Conservation (phyloP, 64 coral and sea anemone genomes). For the Pachyseris speciosa region DNA sequence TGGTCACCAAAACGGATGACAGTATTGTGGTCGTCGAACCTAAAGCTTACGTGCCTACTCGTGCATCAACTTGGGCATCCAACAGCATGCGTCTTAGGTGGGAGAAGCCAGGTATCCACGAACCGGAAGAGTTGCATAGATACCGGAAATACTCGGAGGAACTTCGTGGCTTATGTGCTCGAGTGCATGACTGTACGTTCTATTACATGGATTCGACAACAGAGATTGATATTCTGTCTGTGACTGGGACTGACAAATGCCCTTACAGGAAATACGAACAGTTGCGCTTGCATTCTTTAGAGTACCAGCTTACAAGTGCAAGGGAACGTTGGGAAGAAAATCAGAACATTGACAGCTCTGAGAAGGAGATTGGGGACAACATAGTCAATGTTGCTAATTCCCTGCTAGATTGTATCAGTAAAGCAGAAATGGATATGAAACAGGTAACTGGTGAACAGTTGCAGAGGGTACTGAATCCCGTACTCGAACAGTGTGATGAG, state of each 20-base stretch:
- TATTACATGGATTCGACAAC: constrained; percentile 35
- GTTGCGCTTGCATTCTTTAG: constrained; percentile 24
- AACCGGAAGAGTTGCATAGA: not conserved
- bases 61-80: constrained; percentile 67
- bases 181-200: constrained; percentile 13
- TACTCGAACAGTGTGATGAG: constrained; percentile 51
- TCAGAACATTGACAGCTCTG: constrained; percentile 16
- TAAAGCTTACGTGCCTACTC: constrained; percentile 65
- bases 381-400: constrained; percentile 45
- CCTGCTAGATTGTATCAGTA: constrained; percentile 44
- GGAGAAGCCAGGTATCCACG: constrained; percentile 59
- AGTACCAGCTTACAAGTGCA: constrained; percentile 46
- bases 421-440: constrained; percentile 56
- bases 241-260: not conserved
- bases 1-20: constrained; percentile 58
- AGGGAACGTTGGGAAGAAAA: constrained; percentile 42
- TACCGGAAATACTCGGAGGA: constrained; percentile 31
- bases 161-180: constrained; percentile 51
- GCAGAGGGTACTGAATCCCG: constrained; percentile 29
- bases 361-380: constrained; percentile 48
- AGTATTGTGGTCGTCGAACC: constrained; percentile 53
- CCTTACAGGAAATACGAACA: not conserved
- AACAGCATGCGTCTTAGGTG: constrained; percentile 54
- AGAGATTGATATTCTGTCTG: not conserved
- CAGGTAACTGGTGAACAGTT: constrained; percentile 34